Percentiles rank a stretch among this genome's conserved stretches.
Evolutionary conservation across 2,888 invertebrate genomes (phyloP).

Genomic region (Nemapogon koenigi): DNA sequence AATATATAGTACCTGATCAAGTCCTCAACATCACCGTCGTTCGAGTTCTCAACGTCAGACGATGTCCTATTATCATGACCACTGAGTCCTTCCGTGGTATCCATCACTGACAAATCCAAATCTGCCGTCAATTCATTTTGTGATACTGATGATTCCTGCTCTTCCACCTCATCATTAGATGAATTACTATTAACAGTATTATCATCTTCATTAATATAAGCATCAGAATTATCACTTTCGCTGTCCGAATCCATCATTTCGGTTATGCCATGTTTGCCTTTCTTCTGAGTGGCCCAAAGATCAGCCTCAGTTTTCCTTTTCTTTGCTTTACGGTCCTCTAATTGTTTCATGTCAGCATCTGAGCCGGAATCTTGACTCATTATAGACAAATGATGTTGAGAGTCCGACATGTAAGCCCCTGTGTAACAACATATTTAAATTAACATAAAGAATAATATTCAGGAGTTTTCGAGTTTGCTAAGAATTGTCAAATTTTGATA

Average conservation of each 20-base stretch:
- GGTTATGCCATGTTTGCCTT: constrained; percentile 62
- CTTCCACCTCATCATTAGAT: constrained; percentile 47
- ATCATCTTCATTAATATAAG: constrained; percentile 50
- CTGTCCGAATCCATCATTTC: constrained; percentile 71
- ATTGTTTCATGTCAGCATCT: constrained; percentile 28
- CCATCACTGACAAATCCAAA: constrained; percentile 68
- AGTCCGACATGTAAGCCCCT: constrained; percentile 54
- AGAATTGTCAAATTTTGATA: no score
- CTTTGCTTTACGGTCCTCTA: constrained; percentile 57
- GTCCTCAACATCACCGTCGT: constrained; percentile 69
- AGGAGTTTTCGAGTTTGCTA: no score
- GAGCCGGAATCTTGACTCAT: constrained; percentile 42
- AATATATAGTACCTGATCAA: constrained; percentile 46
- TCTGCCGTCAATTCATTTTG: constrained; percentile 68
- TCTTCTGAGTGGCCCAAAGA: constrained; percentile 66
- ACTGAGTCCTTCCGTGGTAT: constrained; percentile 63
- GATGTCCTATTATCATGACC: constrained; percentile 44
- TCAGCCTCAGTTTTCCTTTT: constrained; percentile 69
- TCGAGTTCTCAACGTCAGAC: constrained; percentile 68
- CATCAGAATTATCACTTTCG: constrained; percentile 50
- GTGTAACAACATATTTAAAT: no score
- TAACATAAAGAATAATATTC: no score
- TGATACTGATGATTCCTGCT: constrained; percentile 47
- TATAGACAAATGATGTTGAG: constrained; percentile 49
- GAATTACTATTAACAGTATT: constrained; percentile 53